Evolutionary conservation across 92 coral and sea anemone genomes (phyloP), one percentile per base, ranked within the genome.

Genomic region (Zoanthus solanderi): DNA sequence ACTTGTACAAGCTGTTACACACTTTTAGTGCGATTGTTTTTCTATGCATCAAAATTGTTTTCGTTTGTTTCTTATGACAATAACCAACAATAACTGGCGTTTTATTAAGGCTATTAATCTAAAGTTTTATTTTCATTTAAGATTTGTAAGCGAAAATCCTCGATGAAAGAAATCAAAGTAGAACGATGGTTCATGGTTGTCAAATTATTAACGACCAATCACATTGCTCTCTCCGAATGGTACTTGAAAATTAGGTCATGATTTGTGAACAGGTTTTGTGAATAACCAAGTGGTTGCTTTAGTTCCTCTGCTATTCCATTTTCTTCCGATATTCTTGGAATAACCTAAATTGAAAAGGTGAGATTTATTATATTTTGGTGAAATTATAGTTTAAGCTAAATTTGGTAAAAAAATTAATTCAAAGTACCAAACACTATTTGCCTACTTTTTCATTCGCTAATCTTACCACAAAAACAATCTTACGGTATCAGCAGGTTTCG

Each of bases 201-300:
- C 69, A n/a, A 23, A 54, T 77, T 53, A n/a, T 52, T 11, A 42
- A 7, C 17, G 32, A 47, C 82, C 82, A 77, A 77, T 77, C 67
- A 53, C 47, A 34, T 12, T 2, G 9, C 65, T 76, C 54, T 47
- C 5, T 50, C 42, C 44, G 30, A 77, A 31, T 54, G 82, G 67
- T 77, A 81, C 85, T 81, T 81, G 85, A 81, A 31, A 46, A 81
- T 81, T 23, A 81, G 85, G 85, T 81, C 75, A 81, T 81, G 85
- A 18, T 47, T 1, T 12, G 75, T 28, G 28, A 81, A 65, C 44
- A 81, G 74, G 73, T 71, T 81, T 18, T 45, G 53, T 81, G 28
- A 66, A 81, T 42, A 58, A 45, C 56, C 74, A 65, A 65, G 73
- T 65, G 75, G 57, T 67, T 46, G 30, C 13, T 46, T 46, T 14